A percentile compares a stretch with the other conserved stretches of the same genome.
These are phyloP conservation scores for Aspidoscelis tigris DNA, from an alignment of 2,113 vertebrate genomes.

Conservation along the genomic window DNA sequence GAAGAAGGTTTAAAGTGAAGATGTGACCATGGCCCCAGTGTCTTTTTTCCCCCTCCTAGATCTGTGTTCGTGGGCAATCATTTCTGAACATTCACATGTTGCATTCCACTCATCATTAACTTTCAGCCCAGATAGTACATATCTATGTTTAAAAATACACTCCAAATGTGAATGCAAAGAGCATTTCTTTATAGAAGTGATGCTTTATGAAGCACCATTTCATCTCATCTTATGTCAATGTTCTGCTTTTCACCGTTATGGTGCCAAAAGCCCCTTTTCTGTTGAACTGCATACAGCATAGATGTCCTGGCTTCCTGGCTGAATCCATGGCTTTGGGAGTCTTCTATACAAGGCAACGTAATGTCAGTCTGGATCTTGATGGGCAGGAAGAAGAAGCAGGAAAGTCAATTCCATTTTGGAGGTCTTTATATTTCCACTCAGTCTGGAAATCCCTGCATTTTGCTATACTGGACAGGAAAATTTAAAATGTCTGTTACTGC, in stretches of 20 bases:
- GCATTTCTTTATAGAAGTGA: too few relatives aligned
- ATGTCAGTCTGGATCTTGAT: constrained; percentile 2
- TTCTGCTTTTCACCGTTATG: too few relatives aligned
- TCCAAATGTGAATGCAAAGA: too few relatives aligned
- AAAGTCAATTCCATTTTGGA: constrained; percentile 34
- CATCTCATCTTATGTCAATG: neutral
- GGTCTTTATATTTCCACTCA: constrained; percentile 46
- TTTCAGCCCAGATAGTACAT: too few relatives aligned
- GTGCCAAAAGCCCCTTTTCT: neutral
- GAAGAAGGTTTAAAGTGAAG: too few relatives aligned
- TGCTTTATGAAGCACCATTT: neutral
- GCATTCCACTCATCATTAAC: too few relatives aligned
- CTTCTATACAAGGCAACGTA: neutral
- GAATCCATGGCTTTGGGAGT: neutral
- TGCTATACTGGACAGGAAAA: neutral
- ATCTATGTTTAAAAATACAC: too few relatives aligned
- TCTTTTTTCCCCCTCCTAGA: too few relatives aligned
- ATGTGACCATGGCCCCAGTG: too few relatives aligned
- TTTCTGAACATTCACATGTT: too few relatives aligned
- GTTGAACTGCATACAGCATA: neutral
- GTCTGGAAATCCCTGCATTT: constrained; percentile 52
- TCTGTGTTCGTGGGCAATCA: too few relatives aligned
- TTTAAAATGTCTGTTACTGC: constrained; percentile 37
- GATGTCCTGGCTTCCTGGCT: too few relatives aligned
- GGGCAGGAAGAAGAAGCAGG: constrained; percentile 6